phyloP scores from a whole-genome alignment of 1,140 invertebrate genomes.

The Heterodera schachtii region DNA sequence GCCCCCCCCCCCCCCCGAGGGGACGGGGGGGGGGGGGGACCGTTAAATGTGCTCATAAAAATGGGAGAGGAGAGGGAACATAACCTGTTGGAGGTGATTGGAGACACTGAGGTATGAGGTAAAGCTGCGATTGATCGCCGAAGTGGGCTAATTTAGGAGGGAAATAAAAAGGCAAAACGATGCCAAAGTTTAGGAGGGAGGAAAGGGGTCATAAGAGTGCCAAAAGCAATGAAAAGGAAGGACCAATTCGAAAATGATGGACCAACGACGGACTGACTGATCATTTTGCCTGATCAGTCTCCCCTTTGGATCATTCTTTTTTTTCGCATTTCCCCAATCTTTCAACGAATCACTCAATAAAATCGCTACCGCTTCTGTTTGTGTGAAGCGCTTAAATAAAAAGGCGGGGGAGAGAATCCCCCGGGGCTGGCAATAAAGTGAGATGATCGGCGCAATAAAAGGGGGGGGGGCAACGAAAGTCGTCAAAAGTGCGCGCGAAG shows the following conservation, averaged over 20 bases:
- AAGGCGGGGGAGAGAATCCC: too few species aligned
- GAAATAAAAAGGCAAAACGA: background rate
- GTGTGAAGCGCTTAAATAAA: background rate
- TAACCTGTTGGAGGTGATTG: conserved; percentile 6
- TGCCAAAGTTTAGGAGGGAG: background rate
- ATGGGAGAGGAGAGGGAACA: background rate
- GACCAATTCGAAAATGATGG: too few species aligned
- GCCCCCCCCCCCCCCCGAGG: background rate
- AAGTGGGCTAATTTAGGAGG: background rate
- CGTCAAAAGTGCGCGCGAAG: background rate
- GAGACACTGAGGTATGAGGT: conserved; percentile 2
- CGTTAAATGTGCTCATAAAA: conserved; percentile 7
- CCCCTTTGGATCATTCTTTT: too few species aligned
- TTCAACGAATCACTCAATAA: too few species aligned
- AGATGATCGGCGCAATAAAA: background rate
- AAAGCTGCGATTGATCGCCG: background rate
- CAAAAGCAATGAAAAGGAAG: too few species aligned
- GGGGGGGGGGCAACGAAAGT: background rate
- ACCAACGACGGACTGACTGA: too few species aligned
- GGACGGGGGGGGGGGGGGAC: background rate
- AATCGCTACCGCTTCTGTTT: background rate
- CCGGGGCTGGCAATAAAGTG: background rate
- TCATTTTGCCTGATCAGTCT: too few species aligned
- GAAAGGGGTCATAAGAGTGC: background rate
- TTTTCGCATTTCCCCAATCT: too few species aligned